These are phyloP conservation scores for Netelia inedita DNA, from an alignment of 2,888 invertebrate species.

Conservation along the genomic window DNA sequence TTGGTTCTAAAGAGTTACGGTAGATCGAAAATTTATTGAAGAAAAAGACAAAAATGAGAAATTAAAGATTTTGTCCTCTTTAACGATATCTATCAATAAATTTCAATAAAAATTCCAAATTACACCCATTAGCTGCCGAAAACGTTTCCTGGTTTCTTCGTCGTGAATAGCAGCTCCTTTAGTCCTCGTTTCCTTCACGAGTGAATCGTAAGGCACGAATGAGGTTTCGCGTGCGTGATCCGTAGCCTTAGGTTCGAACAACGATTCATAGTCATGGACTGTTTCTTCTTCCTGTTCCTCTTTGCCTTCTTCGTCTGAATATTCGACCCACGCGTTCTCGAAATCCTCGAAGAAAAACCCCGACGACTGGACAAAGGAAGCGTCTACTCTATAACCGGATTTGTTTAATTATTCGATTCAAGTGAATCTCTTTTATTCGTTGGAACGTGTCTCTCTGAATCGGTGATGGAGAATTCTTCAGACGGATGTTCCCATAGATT, in stretches of 20 bases:
- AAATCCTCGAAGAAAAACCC: slow-evolving; percentile 50
- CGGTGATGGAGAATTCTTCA: background rate
- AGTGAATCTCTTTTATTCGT: slow-evolving; percentile 59
- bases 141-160: slow-evolving; percentile 56
- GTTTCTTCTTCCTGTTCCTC: slow-evolving; percentile 47
- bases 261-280: slow-evolving; percentile 35
- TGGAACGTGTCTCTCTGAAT: slow-evolving; percentile 43
- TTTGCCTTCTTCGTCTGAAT: slow-evolving; percentile 41
- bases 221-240: slow-evolving; percentile 6
- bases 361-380: slow-evolving; percentile 47
- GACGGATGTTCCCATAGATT: no score
- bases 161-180: slow-evolving; percentile 34
- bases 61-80: no score
- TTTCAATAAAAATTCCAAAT: slow-evolving; percentile 39
- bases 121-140: slow-evolving; percentile 73
- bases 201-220: slow-evolving; percentile 24
- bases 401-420: slow-evolving; percentile 66
- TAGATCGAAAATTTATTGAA: no score
- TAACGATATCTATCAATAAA: background rate
- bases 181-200: slow-evolving; percentile 32
- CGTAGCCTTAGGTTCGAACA: slow-evolving; percentile 4
- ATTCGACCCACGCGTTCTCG: slow-evolving; percentile 38
- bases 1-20: no score
- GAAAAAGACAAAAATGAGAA: no score
- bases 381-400: slow-evolving; percentile 54